A percentile compares a stretch with the other conserved stretches of the same genome.
Conservation (phyloP, 37 sponge, comb jelly and placozoan species). For the Bolinopsis microptera region DNA sequence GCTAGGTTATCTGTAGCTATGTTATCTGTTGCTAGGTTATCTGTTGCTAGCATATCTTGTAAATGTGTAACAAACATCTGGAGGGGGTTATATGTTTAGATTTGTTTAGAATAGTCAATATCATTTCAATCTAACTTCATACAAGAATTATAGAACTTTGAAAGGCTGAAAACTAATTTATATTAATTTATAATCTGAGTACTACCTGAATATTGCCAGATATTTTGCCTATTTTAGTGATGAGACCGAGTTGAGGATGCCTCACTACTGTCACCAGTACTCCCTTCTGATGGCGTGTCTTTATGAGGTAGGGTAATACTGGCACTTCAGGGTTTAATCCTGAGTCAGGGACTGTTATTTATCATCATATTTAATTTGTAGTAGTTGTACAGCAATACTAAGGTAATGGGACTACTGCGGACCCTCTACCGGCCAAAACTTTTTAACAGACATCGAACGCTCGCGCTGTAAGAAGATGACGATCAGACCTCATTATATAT, state of each 20-base stretch:
- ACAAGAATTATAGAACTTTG: no score
- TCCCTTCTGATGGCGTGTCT: constrained; percentile 17
- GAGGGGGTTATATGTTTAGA: neutral
- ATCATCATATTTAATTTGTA: no score
- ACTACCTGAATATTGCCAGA: constrained; percentile 34
- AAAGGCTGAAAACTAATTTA: no score
- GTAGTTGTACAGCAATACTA: no score
- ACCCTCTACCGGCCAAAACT: no score
- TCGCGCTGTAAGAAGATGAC: no score
- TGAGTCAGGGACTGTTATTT: neutral
- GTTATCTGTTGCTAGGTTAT: neutral
- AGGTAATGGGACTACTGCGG: no score
- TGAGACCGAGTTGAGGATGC: constrained; percentile 4
- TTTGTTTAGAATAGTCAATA: no score
- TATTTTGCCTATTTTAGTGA: constrained; percentile 46
- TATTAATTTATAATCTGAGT: no score
- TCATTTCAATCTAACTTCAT: no score
- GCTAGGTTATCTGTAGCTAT: neutral
- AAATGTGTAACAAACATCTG: constrained; percentile 1
- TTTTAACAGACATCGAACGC: no score
- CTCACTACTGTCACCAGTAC: neutral
- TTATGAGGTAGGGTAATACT: neutral
- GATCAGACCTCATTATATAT: no score
- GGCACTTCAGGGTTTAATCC: neutral
- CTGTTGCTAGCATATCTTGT: neutral